These are phyloP conservation scores for Chamaetylas fuelleborni DNA, from an alignment of 2,113 vertebrate genomes.

Conservation along the genomic window DNA sequence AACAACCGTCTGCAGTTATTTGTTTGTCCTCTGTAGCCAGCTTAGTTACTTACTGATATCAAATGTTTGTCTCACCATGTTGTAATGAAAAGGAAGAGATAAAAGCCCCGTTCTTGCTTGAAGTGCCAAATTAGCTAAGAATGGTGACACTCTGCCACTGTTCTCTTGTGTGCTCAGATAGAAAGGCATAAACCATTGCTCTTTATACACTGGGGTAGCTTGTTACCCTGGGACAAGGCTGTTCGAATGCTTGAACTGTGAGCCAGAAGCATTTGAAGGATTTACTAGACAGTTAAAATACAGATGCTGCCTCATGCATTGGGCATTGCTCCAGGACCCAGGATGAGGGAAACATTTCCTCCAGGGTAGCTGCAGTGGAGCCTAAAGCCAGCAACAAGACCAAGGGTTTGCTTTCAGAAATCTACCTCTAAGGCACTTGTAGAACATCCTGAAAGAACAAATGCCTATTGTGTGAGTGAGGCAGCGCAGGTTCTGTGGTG, in stretches of 20 bases:
- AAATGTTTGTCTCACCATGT: conserved; percentile 34
- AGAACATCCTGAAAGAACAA: not conserved
- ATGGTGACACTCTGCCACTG: conserved; percentile 1
- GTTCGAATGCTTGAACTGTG: not conserved
- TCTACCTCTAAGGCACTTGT: not conserved
- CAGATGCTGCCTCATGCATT: not conserved
- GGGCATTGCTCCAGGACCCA: not conserved
- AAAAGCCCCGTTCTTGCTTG: not conserved
- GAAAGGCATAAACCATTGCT: conserved; percentile 3
- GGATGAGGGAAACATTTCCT: not conserved
- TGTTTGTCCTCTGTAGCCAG: conserved; percentile 47
- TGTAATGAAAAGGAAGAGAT: conserved; percentile 44
- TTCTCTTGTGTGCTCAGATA: not conserved
- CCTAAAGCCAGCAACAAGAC: not conserved
- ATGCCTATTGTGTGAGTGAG: not conserved
- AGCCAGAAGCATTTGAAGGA: conserved; percentile 10
- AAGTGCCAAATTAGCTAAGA: conserved; percentile 50
- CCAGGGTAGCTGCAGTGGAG: not conserved
- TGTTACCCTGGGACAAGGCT: not conserved
- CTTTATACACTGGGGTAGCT: not conserved
- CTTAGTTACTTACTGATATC: conserved; percentile 41
- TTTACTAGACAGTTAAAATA: not conserved
- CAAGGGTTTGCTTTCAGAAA: not conserved
- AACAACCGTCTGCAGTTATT: conserved; percentile 20
- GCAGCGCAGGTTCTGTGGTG: not conserved